Conservation (phyloP, 2,888 invertebrate genomes). For the Globia sparganii region DNA sequence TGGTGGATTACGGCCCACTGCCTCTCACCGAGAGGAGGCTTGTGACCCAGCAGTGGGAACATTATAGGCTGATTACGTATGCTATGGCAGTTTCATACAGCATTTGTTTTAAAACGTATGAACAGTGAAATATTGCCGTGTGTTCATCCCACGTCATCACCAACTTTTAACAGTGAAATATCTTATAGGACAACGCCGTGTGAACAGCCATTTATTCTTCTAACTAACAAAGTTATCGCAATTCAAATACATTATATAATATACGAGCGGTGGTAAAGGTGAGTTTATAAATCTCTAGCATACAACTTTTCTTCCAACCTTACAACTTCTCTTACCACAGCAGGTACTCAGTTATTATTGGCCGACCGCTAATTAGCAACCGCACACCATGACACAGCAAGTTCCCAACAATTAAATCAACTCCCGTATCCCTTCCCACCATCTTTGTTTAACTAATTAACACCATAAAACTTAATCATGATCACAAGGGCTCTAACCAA, state of each 20-base stretch:
- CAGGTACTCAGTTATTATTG: conserved; percentile 15
- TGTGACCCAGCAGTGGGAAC: not conserved
- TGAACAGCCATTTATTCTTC: not conserved
- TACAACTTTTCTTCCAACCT: not conserved
- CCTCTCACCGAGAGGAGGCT: not conserved
- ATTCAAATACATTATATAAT: not conserved
- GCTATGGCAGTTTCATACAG: no score
- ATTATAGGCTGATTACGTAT: not conserved
- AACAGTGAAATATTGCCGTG: no score
- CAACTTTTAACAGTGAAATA: not conserved
- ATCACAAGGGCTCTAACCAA: conserved; percentile 48
- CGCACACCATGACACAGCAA: conserved; percentile 26
- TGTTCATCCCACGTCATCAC: no score
- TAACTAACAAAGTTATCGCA: not conserved
- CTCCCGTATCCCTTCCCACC: conserved; percentile 58
- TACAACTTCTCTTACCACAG: conserved; percentile 16
- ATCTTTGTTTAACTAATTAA: conserved; percentile 66
- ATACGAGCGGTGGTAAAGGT: not conserved
- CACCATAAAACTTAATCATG: conserved; percentile 55
- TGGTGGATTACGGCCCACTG: not conserved
- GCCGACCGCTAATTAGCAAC: conserved; percentile 43
- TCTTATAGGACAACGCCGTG: not conserved
- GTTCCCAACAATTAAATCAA: conserved; percentile 43
- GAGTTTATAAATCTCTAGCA: not conserved
- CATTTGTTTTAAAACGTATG: not conserved